These are phyloP conservation scores for Tinamus guttatus DNA, from an alignment of 2,113 vertebrate genomes.

Conservation along the genomic window DNA sequence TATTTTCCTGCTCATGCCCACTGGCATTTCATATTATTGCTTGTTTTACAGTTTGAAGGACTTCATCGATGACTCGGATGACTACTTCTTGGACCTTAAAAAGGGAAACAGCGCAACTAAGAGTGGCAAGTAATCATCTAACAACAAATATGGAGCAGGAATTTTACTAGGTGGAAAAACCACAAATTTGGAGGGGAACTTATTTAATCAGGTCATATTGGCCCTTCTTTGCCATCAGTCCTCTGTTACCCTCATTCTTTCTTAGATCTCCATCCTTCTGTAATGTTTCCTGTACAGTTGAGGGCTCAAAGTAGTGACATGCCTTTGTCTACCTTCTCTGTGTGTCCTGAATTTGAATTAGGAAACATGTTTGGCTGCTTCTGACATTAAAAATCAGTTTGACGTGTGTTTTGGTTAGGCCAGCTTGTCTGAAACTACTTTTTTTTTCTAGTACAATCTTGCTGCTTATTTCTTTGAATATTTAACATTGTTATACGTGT, in stretches of 20 bases:
- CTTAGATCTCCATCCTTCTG: background rate
- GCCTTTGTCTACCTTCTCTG: no score
- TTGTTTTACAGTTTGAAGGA: constrained; percentile 6
- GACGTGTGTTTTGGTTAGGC: background rate
- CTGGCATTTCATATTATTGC: background rate
- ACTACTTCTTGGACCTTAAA: constrained; percentile 17
- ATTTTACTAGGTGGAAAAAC: background rate
- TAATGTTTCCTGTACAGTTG: background rate
- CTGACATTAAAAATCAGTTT: background rate
- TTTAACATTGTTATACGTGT: no score
- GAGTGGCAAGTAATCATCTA: background rate
- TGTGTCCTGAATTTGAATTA: background rate
- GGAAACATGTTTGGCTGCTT: background rate
- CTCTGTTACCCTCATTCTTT: no score
- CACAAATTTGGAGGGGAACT: background rate
- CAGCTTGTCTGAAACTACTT: background rate
- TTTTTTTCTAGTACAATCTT: background rate
- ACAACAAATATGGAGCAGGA: background rate
- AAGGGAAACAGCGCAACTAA: background rate
- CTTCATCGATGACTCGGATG: background rate
- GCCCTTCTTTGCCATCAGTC: background rate
- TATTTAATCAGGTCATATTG: background rate
- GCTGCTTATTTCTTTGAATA: background rate
- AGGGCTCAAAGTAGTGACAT: no score
- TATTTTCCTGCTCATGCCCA: background rate